Base-by-base conservation (phyloP, 2,113 vertebrate species). In the Corydoras sp. region DNA sequence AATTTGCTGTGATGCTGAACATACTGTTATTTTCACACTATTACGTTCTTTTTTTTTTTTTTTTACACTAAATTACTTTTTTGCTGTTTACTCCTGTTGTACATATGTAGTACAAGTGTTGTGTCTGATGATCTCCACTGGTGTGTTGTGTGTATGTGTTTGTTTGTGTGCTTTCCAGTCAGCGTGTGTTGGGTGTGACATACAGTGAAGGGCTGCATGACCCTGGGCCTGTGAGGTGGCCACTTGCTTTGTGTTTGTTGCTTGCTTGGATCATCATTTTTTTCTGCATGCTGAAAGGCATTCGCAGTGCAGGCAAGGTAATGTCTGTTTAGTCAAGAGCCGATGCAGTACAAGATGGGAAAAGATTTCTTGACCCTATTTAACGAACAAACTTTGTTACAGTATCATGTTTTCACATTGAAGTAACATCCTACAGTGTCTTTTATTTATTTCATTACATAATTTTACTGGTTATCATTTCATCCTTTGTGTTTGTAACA, bases 271-370 rank as follows among this genome's bases (percentile, higher is more conserved):
- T 91, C 80, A 82, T 92, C 72, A 89, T 92, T 81, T 92, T 91
- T 77, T 79, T 92, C 9, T 91, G 90, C 71, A 91, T 90, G 76
- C 80, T 92, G 14, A 90, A 90, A 65, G 91, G 91, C 72, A 92
- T 92, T 80, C 90, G 80, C 78, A 92, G 91, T 82, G 91, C 91
- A 3, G 91, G 91, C 65, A 92, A 92, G 90, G 91, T 92, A 68
- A 83, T 31, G 29, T 32, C 29, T 29, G 13, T 51, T 65, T 12
- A 65, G 15, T 50, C 50, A 65, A 3, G 10, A 9, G 35, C 53
- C 35, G 65, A 56, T 35, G 4, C 62, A 50, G 35, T 5, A 43
- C 35, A 43, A 43, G 35, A 43, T 43, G 35, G 18, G 18, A 24
- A 24, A 24, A 24, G 18, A 24, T 24, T 24, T 24, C 18, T 24